Evolutionary conservation across 2,888 invertebrate genomes (phyloP).

Genomic region (Parochlus steinenii): DNA sequence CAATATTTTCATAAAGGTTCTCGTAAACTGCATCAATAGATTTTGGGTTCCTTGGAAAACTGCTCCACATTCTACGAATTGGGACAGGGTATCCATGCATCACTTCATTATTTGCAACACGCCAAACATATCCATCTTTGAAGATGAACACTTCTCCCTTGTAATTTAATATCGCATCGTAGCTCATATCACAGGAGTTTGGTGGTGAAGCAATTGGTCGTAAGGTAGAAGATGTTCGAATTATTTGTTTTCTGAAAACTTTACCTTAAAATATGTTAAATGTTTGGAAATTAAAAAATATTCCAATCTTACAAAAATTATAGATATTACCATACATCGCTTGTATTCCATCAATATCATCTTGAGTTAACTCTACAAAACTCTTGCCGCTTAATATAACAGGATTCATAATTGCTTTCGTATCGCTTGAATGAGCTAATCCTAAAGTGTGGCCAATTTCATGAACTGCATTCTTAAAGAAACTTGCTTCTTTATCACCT

Average conservation of each 20-base stretch:
- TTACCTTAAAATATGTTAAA: too few species aligned
- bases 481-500: constrained; percentile 26
- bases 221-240: too few species aligned
- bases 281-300: too few species aligned
- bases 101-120: constrained; percentile 55
- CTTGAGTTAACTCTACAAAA: too few species aligned
- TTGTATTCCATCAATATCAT: too few species aligned
- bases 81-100: constrained; percentile 55
- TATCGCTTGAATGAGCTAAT: constrained; percentile 63
- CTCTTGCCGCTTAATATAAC: too few species aligned
- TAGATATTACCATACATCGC: too few species aligned
- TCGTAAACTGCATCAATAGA: constrained; percentile 83
- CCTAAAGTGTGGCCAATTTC: constrained; percentile 78
- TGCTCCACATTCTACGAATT: constrained; percentile 60
- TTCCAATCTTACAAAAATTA: too few species aligned
- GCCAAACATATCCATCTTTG: constrained; percentile 78
- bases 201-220: too few species aligned
- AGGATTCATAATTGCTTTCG: too few species aligned
- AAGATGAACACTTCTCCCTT: constrained; percentile 71
- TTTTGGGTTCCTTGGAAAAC: constrained; percentile 47
- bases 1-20: constrained; percentile 59
- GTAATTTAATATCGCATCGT: constrained; percentile 74
- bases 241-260: too few species aligned
- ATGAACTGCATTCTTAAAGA: constrained; percentile 42
- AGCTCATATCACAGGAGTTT: constrained; percentile 58